Evolutionary conservation across 2,113 vertebrate genomes (phyloP).

Genomic region (Nanorana parkeri): DNA sequence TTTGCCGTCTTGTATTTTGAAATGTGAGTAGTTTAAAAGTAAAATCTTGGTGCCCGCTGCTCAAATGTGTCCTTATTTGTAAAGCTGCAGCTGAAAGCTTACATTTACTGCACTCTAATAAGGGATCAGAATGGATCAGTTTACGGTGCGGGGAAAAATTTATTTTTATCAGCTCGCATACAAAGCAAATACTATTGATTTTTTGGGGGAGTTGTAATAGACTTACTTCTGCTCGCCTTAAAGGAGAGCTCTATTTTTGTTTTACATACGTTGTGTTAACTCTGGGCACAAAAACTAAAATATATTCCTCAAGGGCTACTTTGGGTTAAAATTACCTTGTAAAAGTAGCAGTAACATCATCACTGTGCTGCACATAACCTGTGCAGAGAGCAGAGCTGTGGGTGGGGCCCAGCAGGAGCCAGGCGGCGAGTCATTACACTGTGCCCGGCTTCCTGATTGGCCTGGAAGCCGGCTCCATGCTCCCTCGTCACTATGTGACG

Average conservation of each 20-base stretch:
- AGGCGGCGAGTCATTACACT: no score
- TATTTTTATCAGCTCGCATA: conserved; percentile 42
- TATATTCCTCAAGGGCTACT: no score
- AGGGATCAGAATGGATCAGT: conserved; percentile 38
- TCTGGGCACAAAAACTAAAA: no score
- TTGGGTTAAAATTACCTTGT: no score
- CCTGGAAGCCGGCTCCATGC: no score
- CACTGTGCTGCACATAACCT: no score
- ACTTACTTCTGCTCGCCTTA: conserved; percentile 3
- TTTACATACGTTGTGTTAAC: no score
- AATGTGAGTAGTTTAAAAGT: not conserved
- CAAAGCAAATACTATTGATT: conserved; percentile 48
- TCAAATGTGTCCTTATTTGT: conserved; percentile 31
- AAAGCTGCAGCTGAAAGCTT: conserved; percentile 16
- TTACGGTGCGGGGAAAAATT: conserved; percentile 16
- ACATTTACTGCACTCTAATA: conserved; percentile 20
- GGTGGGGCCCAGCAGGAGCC: no score
- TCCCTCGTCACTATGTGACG: no score
- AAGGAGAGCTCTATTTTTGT: not conserved
- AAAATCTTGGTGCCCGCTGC: conserved; percentile 16
- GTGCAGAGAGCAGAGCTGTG: no score
- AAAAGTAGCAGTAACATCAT: no score
- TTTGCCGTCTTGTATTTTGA: not conserved
- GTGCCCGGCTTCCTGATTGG: no score
- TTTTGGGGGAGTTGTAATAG: conserved; percentile 31